Evolutionary conservation across 2,888 invertebrate genomes (phyloP).

Genomic region (Polydrusus cervinus): DNA sequence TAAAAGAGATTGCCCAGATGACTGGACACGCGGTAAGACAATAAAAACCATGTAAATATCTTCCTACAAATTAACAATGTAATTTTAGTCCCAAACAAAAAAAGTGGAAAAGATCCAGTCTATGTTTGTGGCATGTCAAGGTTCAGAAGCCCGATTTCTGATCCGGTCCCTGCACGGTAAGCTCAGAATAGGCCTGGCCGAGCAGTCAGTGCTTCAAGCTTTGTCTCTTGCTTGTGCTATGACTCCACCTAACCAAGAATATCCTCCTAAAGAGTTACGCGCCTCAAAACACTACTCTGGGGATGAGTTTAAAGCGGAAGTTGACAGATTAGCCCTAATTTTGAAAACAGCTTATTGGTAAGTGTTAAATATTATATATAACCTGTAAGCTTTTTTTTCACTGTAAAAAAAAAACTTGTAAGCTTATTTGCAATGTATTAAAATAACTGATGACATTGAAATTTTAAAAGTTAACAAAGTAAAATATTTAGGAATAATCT

Average conservation of each 20-base stretch:
- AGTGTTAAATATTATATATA: conserved; percentile 36
- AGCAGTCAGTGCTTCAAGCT: conserved; percentile 95
- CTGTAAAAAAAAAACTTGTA: too few relatives aligned
- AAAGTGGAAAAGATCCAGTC: conserved; percentile 94
- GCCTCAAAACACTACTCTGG: conserved; percentile 76
- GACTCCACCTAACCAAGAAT: conserved; percentile 83
- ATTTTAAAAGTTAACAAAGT: too few relatives aligned
- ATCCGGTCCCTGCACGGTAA: conserved; percentile 95
- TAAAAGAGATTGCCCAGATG: conserved; percentile 91
- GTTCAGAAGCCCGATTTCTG: conserved; percentile 90
- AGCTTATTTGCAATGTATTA: too few relatives aligned
- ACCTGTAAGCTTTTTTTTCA: too few relatives aligned
- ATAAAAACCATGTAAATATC: neutral
- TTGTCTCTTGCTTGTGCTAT: conserved; percentile 88
- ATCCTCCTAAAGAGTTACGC: conserved; percentile 78
- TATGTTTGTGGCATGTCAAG: conserved; percentile 92
- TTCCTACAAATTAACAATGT: too few relatives aligned
- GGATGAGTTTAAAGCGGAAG: conserved; percentile 82
- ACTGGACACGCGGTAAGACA: conserved; percentile 81
- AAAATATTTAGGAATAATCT: too few relatives aligned
- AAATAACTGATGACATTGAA: too few relatives aligned
- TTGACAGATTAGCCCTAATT: conserved; percentile 83
- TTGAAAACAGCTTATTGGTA: conserved; percentile 96
- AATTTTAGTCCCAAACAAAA: conserved; percentile 80
- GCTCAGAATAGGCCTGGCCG: conserved; percentile 95